Evolutionary conservation across 2,888 invertebrate genomes (phyloP).

Genomic region (Pasiphila rectangulata): DNA sequence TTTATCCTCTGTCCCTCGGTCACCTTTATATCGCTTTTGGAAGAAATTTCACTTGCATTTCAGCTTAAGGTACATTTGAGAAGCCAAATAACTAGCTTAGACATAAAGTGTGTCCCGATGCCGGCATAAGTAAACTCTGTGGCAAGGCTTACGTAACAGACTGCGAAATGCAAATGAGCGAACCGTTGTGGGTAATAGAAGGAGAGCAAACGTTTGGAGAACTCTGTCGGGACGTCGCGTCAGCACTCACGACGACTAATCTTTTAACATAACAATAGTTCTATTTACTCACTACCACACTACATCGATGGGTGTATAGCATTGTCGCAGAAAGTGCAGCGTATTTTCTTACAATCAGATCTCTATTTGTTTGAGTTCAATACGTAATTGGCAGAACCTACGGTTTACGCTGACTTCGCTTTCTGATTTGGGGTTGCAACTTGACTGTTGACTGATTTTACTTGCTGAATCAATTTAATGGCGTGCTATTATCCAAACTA

Average conservation of each 20-base stretch:
- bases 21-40: conserved; percentile 11
- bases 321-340: conserved; percentile 30
- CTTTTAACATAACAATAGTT: conserved; percentile 53
- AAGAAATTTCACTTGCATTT: not conserved
- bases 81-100: not conserved
- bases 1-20: conserved; percentile 23
- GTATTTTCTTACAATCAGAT: conserved; percentile 28
- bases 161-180: conserved; percentile 61
- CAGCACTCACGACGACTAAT: conserved; percentile 46
- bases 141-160: conserved; percentile 47
- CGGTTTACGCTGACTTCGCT: conserved; percentile 8
- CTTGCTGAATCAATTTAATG: too few relatives aligned
- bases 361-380: conserved; percentile 28
- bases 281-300: conserved; percentile 34
- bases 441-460: not conserved
- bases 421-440: not conserved
- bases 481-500: too few relatives aligned
- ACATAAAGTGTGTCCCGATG: conserved; percentile 27
- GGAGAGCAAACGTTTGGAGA: conserved; percentile 52
- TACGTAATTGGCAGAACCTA: conserved; percentile 16
- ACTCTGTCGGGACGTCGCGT: conserved; percentile 33
- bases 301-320: conserved; percentile 25
- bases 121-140: conserved; percentile 38
- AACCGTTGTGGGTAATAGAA: conserved; percentile 50
- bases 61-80: not conserved